phyloP scores from a whole-genome alignment of 2,888 invertebrate genomes.

The Agrilus biguttatus region DNA sequence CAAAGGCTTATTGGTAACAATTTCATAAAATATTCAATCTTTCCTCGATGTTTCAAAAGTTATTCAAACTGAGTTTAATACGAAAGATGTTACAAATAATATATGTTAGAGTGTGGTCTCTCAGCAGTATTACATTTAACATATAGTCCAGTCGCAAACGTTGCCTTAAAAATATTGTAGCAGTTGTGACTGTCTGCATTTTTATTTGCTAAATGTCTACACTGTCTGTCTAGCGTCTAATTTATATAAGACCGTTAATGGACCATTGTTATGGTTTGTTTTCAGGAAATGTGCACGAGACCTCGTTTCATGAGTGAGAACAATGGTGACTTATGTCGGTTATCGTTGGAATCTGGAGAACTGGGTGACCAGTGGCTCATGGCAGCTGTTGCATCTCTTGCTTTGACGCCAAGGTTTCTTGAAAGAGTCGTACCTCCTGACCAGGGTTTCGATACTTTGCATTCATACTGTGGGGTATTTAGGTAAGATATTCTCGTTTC shows the following conservation, averaged over 20 bases:
- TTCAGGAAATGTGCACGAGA: constrained; percentile 50
- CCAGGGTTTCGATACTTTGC: constrained; percentile 44
- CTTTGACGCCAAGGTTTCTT: constrained; percentile 50
- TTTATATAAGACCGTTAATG: background rate
- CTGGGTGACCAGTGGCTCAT: constrained; percentile 45
- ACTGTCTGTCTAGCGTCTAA: background rate
- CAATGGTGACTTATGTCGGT: constrained; percentile 23
- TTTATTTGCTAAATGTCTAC: background rate
- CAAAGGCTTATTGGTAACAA: too few relatives aligned
- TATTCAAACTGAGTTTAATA: too few relatives aligned
- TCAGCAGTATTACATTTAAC: too few relatives aligned
- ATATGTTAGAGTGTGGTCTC: too few relatives aligned
- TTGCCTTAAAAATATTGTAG: too few relatives aligned
- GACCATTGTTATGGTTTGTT: constrained; percentile 7
- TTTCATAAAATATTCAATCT: too few relatives aligned
- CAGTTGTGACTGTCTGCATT: too few relatives aligned
- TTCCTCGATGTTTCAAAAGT: too few relatives aligned
- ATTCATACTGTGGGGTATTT: constrained; percentile 49
- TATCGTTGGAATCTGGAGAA: constrained; percentile 41
- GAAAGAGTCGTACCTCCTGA: constrained; percentile 51
- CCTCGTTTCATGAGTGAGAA: constrained; percentile 41
- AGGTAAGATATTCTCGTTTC: constrained; percentile 30
- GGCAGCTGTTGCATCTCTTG: constrained; percentile 50
- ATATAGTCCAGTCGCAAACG: too few relatives aligned
- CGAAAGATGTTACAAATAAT: too few relatives aligned